Base-by-base conservation (phyloP, 2,113 vertebrate species). In the Sebastes fasciatus region DNA sequence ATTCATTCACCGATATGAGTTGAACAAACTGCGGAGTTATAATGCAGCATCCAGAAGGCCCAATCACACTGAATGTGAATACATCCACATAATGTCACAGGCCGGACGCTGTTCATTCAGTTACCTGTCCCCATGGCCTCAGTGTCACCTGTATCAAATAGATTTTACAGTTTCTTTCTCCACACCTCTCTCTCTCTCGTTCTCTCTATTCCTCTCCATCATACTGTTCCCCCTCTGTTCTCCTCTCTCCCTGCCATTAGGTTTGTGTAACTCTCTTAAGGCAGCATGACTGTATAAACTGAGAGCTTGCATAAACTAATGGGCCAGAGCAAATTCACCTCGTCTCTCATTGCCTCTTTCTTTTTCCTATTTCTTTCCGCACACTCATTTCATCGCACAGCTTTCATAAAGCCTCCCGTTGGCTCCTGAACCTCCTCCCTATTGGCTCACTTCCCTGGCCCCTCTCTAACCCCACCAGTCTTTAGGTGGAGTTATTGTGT, bases 271-370 rank as follows among this genome's bases (percentile, higher is more conserved):
- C 46, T 61, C 10, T 42, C 55, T 46, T 62, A 26, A 79, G 52
- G 46, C 34, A 40, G 34, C 74, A 21, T 74, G 68, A 65, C 49
- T 60, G 17, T 19, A 34, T 49, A 69, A 82, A 62, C 8, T 8
- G 12, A 54, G 65, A 61, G 19, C 57, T 54, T 9, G 42, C 58
- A 55, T 46, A 63, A 70, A 55, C 46, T 16, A 69, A 69, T 58
- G 46, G 40, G 46, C 54, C 11, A 1, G 21, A 26, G 8, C 52
- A 49, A 5, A 51, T 40, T 34, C 23, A 17, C 42, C 9, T 72
- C 26, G 46, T 51, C 54, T 19, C 26, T 52, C 57, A 4, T 8
- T 23, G 1, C 14, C 13, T 5, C 43, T 40, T 11, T 34, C 19
- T 5, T 21, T 60, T 43, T 34, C 34, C 34, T 34, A 34, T 34